A percentile compares a stretch with the other conserved stretches of the same genome.
These are phyloP conservation scores for Seriola dumerili DNA, from an alignment of 2,113 vertebrate genomes.

Conservation along the genomic window DNA sequence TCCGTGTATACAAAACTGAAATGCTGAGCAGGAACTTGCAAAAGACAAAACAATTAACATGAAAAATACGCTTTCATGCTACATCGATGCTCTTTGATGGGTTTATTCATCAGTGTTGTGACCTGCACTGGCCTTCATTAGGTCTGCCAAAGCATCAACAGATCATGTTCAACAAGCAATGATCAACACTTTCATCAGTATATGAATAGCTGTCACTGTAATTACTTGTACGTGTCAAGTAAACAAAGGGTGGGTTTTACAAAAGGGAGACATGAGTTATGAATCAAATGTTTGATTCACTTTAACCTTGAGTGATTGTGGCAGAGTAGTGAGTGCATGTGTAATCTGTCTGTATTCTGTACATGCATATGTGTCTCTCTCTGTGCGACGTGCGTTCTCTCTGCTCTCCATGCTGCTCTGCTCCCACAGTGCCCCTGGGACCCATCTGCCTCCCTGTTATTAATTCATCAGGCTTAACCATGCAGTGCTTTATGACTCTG, in stretches of 20 bases:
- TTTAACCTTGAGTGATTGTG: constrained; percentile 53
- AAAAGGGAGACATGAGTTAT: background rate
- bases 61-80: constrained; percentile 30
- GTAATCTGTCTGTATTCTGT: constrained; percentile 19
- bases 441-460: constrained; percentile 87
- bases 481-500: constrained; percentile 86
- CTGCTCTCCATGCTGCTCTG: constrained; percentile 77
- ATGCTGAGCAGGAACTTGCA: constrained; percentile 13
- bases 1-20: background rate
- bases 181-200: background rate
- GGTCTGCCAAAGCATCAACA: background rate
- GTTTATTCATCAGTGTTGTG: constrained; percentile 40
- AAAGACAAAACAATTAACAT: constrained; percentile 57
- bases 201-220: background rate
- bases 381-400: constrained; percentile 53
- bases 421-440: constrained; percentile 85
- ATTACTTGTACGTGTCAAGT: background rate
- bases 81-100: constrained; percentile 1
- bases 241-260: constrained; percentile 15
- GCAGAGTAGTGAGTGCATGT: background rate
- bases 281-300: constrained; percentile 45
- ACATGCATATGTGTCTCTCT: constrained; percentile 10
- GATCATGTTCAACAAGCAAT: background rate
- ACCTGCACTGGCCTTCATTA: constrained; percentile 40
- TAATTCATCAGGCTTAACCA: constrained; percentile 89